Percentiles rank a stretch among this genome's conserved stretches.
Conservation (phyloP, 2,888 invertebrate species). For the Auanema freiburgensis region DNA sequence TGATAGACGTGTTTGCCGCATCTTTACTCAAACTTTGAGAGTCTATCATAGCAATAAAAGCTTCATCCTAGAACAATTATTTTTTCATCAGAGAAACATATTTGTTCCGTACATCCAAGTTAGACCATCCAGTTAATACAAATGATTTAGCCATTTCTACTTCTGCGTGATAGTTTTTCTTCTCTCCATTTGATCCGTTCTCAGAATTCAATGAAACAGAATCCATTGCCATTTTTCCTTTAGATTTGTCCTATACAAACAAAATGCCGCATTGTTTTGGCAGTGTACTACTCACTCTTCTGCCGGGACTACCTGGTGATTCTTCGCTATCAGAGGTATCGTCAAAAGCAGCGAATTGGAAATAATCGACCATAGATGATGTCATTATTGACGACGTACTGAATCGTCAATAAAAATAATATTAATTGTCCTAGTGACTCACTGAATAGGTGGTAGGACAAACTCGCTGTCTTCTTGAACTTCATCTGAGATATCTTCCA, state of each 20-base stretch:
- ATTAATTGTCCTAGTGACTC: not conserved
- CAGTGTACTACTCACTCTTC: not conserved
- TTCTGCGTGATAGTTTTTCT: constrained; percentile 26
- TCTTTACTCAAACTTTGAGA: constrained; percentile 9
- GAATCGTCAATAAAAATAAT: not conserved
- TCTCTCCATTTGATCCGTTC: not conserved
- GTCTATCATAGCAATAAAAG: constrained; percentile 25
- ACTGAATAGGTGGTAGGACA: constrained; percentile 44
- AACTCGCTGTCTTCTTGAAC: constrained; percentile 48
- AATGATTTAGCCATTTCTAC: constrained; percentile 34
- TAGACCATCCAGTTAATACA: constrained; percentile 39
- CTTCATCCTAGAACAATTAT: constrained; percentile 25
- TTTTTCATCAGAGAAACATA: not conserved
- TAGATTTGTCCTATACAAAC: not conserved
- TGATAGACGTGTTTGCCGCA: constrained; percentile 9
- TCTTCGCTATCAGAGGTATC: constrained; percentile 42
- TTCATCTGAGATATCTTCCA: constrained; percentile 21
- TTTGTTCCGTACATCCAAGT: constrained; percentile 21
- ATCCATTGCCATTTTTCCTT: not conserved
- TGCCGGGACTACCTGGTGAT: constrained; percentile 12
- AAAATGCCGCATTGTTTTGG: not conserved
- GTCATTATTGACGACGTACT: constrained; percentile 41
- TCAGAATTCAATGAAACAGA: constrained; percentile 9
- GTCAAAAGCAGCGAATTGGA: constrained; percentile 56
- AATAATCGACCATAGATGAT: constrained; percentile 54